Percentiles rank a stretch among this genome's conserved stretches.
phyloP scores from a whole-genome alignment of 2,113 vertebrate species.

The Sialia sialis region DNA sequence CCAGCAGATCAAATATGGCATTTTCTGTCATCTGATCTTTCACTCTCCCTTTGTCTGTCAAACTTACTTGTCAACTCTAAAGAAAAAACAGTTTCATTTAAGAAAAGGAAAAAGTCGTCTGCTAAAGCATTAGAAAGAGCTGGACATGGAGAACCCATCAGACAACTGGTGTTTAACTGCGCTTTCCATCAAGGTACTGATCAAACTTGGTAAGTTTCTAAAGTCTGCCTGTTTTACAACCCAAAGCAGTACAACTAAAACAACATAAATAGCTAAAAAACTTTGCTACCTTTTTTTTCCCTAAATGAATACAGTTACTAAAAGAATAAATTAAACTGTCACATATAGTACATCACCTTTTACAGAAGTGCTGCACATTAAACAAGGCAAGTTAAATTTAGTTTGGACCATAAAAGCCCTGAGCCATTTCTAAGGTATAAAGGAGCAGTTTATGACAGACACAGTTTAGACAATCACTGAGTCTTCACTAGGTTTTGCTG shows the following conservation, averaged over 20 bases:
- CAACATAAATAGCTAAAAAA: neutral
- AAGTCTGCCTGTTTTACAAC: neutral
- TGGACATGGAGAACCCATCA: neutral
- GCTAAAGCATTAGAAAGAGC: neutral
- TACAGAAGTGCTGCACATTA: neutral
- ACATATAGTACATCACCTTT: neutral
- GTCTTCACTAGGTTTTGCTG: neutral
- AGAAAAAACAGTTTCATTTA: neutral
- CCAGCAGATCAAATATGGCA: neutral
- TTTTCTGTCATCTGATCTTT: neutral
- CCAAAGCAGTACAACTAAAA: neutral
- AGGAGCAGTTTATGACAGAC: neutral
- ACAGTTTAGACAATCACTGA: neutral
- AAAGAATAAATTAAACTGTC: neutral
- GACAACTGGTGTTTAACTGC: neutral
- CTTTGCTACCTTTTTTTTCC: neutral
- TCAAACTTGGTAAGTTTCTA: neutral
- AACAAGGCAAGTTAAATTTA: neutral
- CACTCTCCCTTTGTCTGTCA: neutral
- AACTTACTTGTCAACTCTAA: neutral
- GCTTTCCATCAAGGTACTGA: neutral
- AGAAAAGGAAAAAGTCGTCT: neutral
- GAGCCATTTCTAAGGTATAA: neutral
- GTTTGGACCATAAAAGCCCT: neutral
- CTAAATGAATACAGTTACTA: neutral